Evolutionary conservation across 2,888 invertebrate species (phyloP).

Genomic region (Colostygia pectinataria): DNA sequence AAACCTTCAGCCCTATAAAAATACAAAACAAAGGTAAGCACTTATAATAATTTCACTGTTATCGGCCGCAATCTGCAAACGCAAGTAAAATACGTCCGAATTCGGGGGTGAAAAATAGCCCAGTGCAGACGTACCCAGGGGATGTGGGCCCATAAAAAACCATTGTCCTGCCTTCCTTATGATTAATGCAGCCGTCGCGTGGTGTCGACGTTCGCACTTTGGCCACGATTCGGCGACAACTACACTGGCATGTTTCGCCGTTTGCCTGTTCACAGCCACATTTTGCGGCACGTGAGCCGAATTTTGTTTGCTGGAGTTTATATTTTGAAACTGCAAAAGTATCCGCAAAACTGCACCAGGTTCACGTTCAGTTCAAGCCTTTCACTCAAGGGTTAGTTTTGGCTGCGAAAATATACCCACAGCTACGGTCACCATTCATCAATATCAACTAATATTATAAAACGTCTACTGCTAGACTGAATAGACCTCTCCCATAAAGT

Average conservation of each 20-base stretch:
- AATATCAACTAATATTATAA: too few relatives aligned
- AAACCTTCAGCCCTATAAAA: neutral
- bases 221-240: slow-evolving; percentile 25
- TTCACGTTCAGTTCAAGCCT: neutral
- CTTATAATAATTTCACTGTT: slow-evolving; percentile 6
- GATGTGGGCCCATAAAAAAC: slow-evolving; percentile 58
- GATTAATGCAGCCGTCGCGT: slow-evolving; percentile 69
- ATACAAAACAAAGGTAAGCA: slow-evolving; percentile 1
- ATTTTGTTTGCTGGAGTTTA: slow-evolving; percentile 32
- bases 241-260: slow-evolving; percentile 28
- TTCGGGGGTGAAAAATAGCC: slow-evolving; percentile 52
- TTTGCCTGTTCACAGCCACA: slow-evolving; percentile 31
- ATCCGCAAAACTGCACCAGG: slow-evolving; percentile 12
- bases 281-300: slow-evolving; percentile 33
- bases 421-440: too few relatives aligned
- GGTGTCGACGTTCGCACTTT: slow-evolving; percentile 49
- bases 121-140: slow-evolving; percentile 47
- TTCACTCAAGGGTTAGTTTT: neutral
- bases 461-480: too few relatives aligned
- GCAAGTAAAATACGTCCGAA: slow-evolving; percentile 36
- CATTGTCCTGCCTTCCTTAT: slow-evolving; percentile 59
- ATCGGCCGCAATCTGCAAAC: slow-evolving; percentile 24
- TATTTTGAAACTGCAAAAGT: slow-evolving; percentile 27
- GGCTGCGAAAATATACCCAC: too few relatives aligned
- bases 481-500: too few relatives aligned